phyloP scores from a whole-genome alignment of 2,113 vertebrate genomes.

The Phylloscopus whistleri region DNA sequence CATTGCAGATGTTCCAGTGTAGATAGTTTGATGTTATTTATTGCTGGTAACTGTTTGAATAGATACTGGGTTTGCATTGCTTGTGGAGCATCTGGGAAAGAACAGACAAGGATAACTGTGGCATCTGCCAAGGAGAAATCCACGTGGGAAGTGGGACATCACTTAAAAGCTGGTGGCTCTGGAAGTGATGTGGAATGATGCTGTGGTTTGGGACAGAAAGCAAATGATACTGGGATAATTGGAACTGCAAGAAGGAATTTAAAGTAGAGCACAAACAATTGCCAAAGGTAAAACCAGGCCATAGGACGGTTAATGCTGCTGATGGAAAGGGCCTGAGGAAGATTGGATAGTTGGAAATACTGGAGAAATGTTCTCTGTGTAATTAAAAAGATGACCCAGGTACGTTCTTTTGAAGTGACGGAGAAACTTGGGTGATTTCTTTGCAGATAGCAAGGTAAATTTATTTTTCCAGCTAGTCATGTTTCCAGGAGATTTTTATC shows the following conservation, averaged over 20 bases:
- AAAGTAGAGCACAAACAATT: background rate
- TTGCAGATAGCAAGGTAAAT: background rate
- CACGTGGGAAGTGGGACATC: background rate
- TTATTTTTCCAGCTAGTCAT: slow-evolving; percentile 1
- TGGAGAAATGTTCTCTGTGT: background rate
- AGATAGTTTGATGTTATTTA: background rate
- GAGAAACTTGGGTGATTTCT: background rate
- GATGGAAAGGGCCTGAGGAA: background rate
- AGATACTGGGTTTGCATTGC: background rate
- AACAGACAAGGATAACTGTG: background rate
- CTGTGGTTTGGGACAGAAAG: background rate
- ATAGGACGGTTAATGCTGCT: background rate
- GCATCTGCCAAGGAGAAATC: background rate
- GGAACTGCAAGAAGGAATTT: background rate
- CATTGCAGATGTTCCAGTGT: background rate
- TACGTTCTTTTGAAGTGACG: background rate
- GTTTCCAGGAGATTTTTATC: slow-evolving; percentile 42
- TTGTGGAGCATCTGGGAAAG: background rate
- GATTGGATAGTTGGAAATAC: background rate
- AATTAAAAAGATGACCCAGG: slow-evolving; percentile 18
- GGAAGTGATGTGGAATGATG: accelerated
- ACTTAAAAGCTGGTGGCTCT: background rate
- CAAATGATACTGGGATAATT: background rate
- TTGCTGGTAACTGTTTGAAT: background rate
- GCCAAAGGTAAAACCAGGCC: background rate